phyloP scores from a whole-genome alignment of 2,888 invertebrate species.

The Dyspetes luteomarginatus region DNA sequence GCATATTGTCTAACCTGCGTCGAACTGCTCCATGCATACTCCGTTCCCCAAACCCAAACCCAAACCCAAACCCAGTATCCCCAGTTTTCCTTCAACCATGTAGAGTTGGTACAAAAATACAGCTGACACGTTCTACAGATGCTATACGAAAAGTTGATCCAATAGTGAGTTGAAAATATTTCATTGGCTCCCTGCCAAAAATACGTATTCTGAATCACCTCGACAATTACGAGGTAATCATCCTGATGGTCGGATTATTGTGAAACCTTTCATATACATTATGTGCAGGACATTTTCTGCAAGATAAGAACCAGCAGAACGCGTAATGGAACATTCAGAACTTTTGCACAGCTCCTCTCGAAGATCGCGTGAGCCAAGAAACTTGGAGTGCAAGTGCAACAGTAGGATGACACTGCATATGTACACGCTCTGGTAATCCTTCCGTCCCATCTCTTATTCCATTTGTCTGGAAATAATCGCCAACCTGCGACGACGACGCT shows the following conservation, averaged over 20 bases:
- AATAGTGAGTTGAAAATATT: neutral
- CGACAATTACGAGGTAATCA: constrained; percentile 1
- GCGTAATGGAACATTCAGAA: neutral
- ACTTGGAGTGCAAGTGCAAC: constrained; percentile 6
- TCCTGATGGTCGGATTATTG: neutral
- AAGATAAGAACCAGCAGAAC: too few species aligned
- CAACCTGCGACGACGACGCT: constrained; percentile 2
- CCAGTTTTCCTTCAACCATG: too few species aligned
- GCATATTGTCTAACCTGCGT: too few species aligned
- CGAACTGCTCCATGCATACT: too few species aligned
- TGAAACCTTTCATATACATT: too few species aligned
- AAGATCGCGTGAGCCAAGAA: constrained; percentile 17
- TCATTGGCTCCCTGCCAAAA: neutral
- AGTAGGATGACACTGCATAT: constrained; percentile 7
- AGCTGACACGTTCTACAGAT: too few species aligned
- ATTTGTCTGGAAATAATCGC: constrained; percentile 39
- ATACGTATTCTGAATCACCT: neutral
- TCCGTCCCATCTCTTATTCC: constrained; percentile 31
- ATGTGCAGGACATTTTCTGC: too few species aligned
- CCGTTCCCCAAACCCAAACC: neutral
- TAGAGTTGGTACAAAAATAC: too few species aligned
- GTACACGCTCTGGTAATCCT: constrained; percentile 11
- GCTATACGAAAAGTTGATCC: neutral
- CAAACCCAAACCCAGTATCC: too few species aligned
- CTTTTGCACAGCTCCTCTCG: neutral